A percentile compares a stretch with the other conserved stretches of the same genome.
phyloP scores from a whole-genome alignment of 2,797 vertebrate genomes.

The Phoxinus dragarum region DNA sequence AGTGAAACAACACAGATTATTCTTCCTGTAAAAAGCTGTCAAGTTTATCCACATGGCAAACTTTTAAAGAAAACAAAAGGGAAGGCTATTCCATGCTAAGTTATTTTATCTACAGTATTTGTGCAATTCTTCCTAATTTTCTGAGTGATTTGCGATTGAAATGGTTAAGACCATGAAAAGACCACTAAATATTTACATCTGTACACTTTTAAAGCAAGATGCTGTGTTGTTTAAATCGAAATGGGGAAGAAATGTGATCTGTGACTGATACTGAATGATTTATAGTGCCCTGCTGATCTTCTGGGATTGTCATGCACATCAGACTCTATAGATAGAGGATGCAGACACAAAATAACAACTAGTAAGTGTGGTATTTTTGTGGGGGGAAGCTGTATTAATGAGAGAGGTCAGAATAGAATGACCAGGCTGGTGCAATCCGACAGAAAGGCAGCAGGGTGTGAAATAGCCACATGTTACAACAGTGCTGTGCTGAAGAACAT shows the following conservation, averaged over 20 bases:
- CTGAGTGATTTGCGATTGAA: neutral
- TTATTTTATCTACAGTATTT: neutral
- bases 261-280: neutral
- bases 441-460: neutral
- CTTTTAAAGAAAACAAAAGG: neutral
- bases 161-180: too few relatives aligned
- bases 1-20: neutral
- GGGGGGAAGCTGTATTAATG: constrained; percentile 14
- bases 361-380: neutral
- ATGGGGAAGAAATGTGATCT: neutral
- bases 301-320: neutral
- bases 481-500: neutral
- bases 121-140: neutral
- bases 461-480: neutral
- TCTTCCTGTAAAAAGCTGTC: neutral
- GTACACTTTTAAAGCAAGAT: too few relatives aligned
- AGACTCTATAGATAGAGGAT: neutral
- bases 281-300: neutral
- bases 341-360: neutral
- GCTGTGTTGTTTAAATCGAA: neutral
- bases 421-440: constrained; percentile 1
- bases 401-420: neutral
- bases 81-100: neutral
- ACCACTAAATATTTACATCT: neutral
- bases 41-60: neutral